A percentile compares a stretch with the other conserved stretches of the same genome.
Evolutionary conservation across 1,140 invertebrate species (phyloP).

Genomic region (Hylyphantes graminicola): DNA sequence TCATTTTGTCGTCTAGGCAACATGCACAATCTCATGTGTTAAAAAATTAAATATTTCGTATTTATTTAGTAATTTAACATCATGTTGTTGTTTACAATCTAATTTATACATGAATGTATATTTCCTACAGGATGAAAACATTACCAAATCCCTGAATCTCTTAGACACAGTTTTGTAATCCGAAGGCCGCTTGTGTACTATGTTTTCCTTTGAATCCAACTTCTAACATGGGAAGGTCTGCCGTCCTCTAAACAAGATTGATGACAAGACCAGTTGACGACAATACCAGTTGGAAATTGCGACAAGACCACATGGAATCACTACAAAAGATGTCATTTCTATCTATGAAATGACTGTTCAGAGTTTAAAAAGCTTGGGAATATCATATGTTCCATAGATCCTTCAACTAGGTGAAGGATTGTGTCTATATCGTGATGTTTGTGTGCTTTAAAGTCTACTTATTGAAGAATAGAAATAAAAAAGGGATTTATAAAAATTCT

Average conservation of each 20-base stretch:
- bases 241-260: constrained; percentile 7
- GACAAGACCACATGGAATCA: no score
- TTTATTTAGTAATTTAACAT: no score
- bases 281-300: no score
- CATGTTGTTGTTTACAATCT: no score
- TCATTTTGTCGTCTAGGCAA: no score
- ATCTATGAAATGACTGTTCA: no score
- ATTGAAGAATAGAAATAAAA: constrained; percentile 15
- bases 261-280: not conserved
- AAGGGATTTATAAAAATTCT: not conserved
- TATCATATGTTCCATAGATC: constrained; percentile 4
- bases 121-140: constrained; percentile 62
- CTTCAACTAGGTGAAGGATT: not conserved
- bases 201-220: constrained; percentile 6
- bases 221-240: not conserved
- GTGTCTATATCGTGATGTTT: constrained; percentile 1
- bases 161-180: constrained; percentile 62
- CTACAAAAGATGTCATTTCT: no score
- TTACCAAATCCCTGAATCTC: constrained; percentile 62
- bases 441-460: constrained; percentile 18
- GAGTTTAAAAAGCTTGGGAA: not conserved
- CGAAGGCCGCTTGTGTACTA: not conserved
- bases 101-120: not conserved
- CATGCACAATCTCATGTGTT: no score
- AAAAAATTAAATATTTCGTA: no score